Conservation (phyloP, 2,113 vertebrate species). For the Pseudolaguvia tuberculata region DNA sequence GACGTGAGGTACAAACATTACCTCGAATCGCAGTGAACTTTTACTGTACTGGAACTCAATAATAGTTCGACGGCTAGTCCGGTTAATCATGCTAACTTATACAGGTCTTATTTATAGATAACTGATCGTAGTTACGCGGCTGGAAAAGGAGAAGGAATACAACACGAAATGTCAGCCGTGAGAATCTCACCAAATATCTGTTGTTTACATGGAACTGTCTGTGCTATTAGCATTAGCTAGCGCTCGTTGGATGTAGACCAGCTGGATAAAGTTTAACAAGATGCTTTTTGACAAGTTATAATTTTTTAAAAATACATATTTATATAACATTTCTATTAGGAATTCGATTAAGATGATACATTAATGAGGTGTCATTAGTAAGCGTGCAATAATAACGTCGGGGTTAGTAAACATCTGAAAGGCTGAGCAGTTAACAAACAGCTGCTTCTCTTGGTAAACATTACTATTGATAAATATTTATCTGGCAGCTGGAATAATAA, state of each 20-base stretch:
- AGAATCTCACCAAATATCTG: neutral
- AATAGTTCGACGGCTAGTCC: conserved; percentile 33
- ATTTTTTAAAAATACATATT: no score
- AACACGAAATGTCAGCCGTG: neutral
- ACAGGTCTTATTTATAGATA: neutral
- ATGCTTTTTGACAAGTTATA: neutral
- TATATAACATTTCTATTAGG: no score
- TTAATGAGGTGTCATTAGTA: neutral
- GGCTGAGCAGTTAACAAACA: neutral
- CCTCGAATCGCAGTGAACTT: neutral
- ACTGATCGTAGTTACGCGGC: no score
- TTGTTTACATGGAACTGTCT: neutral
- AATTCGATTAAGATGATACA: no score
- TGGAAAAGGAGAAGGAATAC: no score
- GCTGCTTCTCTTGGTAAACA: neutral
- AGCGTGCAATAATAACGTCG: no score
- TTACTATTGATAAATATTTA: neutral
- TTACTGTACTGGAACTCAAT: neutral
- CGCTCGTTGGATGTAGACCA: neutral
- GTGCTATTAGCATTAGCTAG: neutral
- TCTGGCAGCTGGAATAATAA: neutral
- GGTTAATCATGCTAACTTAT: conserved; percentile 10
- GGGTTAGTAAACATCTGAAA: neutral
- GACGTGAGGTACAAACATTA: neutral
- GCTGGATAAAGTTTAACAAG: conserved; percentile 13